These are phyloP conservation scores for Pavo muticus DNA, from an alignment of 2,113 vertebrate species.

Conservation along the genomic window DNA sequence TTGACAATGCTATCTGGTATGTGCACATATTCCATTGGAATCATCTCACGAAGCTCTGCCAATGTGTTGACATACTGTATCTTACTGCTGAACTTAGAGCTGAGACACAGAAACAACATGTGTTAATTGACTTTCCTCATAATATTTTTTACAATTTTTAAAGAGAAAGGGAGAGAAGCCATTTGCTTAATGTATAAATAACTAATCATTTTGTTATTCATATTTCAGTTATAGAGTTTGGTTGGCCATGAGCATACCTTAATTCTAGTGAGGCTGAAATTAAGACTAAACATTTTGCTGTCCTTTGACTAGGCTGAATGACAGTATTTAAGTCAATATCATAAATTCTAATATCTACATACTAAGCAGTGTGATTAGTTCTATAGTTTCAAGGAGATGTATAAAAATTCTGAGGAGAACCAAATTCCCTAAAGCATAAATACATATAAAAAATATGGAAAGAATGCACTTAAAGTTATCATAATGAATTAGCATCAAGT, in stretches of 20 bases:
- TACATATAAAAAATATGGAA: background rate
- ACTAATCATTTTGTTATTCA: background rate
- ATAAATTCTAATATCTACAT: background rate
- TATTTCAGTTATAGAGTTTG: background rate
- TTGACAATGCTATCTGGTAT: constrained; percentile 96
- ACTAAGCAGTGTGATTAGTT: background rate
- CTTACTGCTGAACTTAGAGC: constrained; percentile 98
- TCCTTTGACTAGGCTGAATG: background rate
- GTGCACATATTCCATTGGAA: constrained; percentile 94
- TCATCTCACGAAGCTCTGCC: constrained; percentile 89
- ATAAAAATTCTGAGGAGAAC: background rate
- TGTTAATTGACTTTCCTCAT: background rate
- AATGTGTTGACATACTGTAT: constrained; percentile 92
- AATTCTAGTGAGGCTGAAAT: background rate
- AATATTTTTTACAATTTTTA: background rate
- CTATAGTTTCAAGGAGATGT: background rate
- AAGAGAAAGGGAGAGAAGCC: background rate
- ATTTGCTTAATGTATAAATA: background rate
- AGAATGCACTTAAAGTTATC: background rate
- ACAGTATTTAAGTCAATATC: background rate
- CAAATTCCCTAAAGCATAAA: background rate
- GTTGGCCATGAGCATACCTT: background rate
- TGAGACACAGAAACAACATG: constrained; percentile 61
- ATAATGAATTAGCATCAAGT: background rate
- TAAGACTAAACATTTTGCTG: background rate